These are phyloP conservation scores for Zootermopsis nevadensis DNA, from an alignment of 2,888 invertebrate genomes.

Conservation along the genomic window DNA sequence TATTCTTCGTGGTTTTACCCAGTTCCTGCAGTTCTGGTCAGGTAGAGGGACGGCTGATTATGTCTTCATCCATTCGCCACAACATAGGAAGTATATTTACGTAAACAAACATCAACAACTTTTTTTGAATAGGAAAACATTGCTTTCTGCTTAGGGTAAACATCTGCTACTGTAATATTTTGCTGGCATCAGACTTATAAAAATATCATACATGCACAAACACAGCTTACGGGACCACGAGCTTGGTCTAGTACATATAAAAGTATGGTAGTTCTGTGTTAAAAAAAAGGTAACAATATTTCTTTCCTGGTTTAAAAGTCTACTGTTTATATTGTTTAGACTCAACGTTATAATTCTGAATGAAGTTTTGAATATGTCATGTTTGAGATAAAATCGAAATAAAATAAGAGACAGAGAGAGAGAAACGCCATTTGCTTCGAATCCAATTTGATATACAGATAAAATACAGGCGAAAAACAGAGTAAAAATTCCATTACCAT, in stretches of 20 bases:
- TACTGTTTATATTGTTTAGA: not conserved
- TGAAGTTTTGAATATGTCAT: conserved; percentile 16
- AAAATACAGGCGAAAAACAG: conserved; percentile 24
- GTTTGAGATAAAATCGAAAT: conserved; percentile 38
- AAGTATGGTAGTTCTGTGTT: not conserved
- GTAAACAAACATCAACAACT: too few species aligned
- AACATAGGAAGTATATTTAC: too few species aligned
- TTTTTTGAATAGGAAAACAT: too few species aligned
- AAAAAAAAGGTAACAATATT: not conserved
- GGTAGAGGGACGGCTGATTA: too few species aligned
- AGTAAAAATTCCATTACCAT: conserved; percentile 38
- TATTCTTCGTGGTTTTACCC: too few species aligned
- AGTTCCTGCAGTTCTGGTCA: too few species aligned
- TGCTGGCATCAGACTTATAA: not conserved
- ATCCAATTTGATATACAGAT: conserved; percentile 43
- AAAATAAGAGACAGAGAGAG: conserved; percentile 25
- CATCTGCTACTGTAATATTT: not conserved
- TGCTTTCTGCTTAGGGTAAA: too few species aligned
- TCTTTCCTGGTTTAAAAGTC: not conserved
- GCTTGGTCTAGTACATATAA: not conserved
- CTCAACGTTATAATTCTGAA: not conserved
- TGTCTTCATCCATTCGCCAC: too few species aligned
- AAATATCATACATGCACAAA: not conserved
- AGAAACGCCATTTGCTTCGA: conserved; percentile 34
- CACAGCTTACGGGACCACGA: not conserved